Base-by-base conservation (phyloP, 2,888 invertebrate genomes). In the Limnephilus auricula region DNA sequence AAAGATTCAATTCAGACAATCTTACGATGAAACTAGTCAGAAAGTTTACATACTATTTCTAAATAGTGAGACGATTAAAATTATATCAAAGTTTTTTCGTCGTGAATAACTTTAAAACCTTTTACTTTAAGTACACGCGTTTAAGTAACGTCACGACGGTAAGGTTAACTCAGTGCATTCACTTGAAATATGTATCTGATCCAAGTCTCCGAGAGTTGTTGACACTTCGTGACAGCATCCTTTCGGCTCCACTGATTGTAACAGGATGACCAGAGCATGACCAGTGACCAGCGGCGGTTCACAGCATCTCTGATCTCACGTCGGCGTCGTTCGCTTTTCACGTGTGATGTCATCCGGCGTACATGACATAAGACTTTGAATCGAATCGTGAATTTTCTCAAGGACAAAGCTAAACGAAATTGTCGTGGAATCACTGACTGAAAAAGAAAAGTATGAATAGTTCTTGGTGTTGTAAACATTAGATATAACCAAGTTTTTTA, bases 291-390 rank as follows among this genome's bases (percentile, higher is more conserved):
- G 25, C 25, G 65, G 65, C 9, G n/a, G 65, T 65, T 65, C 65
- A 65, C 65, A 65, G 65, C 65, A 65, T n/a, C 65, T 65, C 65
- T 65, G 65, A 40, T 40, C 40, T 85, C 84, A 40, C 15, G 40
- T n/a, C 30, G 5, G 30, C 15, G 40, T n/a, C 30, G 5, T 45
- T 30, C 30, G 37, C 40, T 40, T 85, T 30, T 85, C 84, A 85
- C 84, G n/a, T 37, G 84, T 85, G 84, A 85, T 85, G 40, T 37
- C 84, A 85, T 32, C 34, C 82, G 82, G 37, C 25, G 32, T 18
- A 82, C 32, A 82, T 34, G 82, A 82, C 34, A 82, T 82, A 37
- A 32, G 37, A 25, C 82, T 25, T 32, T 34, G 34, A 82, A 82
- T 82, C 18, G 34, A 65, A 65, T 65, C 65, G 65, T 65, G 25